Percentiles rank a stretch among this genome's conserved stretches.
Conservation (phyloP, 1,140 invertebrate species). For the Babylonia areolata region DNA sequence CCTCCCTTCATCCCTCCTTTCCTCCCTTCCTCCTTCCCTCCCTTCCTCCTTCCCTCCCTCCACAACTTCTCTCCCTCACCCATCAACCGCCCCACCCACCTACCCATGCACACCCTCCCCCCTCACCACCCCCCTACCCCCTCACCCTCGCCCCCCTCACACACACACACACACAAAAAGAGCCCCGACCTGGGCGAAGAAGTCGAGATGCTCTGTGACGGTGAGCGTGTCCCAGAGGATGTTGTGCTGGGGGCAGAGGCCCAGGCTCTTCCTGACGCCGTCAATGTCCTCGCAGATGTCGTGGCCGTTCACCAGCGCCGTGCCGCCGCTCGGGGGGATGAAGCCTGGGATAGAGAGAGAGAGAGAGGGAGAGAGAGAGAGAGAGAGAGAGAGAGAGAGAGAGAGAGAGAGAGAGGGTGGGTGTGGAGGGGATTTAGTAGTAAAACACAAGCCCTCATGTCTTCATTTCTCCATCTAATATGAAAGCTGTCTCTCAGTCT, state of each 20-base stretch:
- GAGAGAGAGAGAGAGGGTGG: not conserved
- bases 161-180: too few relatives aligned
- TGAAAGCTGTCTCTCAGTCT: too few relatives aligned
- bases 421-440: not conserved
- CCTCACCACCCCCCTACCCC: too few relatives aligned
- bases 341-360: slow-evolving; percentile 79
- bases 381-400: not conserved
- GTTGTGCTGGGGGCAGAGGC: slow-evolving; percentile 83
- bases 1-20: slow-evolving; percentile 76
- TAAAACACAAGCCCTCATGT: too few relatives aligned
- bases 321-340: slow-evolving; percentile 82
- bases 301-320: slow-evolving; percentile 83
- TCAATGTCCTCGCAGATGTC: slow-evolving; percentile 79
- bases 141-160: too few relatives aligned
- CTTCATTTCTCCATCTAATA: too few relatives aligned
- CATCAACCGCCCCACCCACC: too few relatives aligned
- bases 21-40: slow-evolving; percentile 83
- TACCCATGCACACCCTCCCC: too few relatives aligned
- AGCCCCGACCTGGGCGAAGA: slow-evolving; percentile 82
- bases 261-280: slow-evolving; percentile 84
- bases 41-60: not conserved
- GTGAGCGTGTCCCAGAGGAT: slow-evolving; percentile 93
- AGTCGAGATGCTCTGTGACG: slow-evolving; percentile 91
- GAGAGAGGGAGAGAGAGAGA: not conserved
- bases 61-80: too few relatives aligned